These are phyloP conservation scores for Aphelocoma californica DNA, from an alignment of 2,797 vertebrate genomes.

Conservation along the genomic window DNA sequence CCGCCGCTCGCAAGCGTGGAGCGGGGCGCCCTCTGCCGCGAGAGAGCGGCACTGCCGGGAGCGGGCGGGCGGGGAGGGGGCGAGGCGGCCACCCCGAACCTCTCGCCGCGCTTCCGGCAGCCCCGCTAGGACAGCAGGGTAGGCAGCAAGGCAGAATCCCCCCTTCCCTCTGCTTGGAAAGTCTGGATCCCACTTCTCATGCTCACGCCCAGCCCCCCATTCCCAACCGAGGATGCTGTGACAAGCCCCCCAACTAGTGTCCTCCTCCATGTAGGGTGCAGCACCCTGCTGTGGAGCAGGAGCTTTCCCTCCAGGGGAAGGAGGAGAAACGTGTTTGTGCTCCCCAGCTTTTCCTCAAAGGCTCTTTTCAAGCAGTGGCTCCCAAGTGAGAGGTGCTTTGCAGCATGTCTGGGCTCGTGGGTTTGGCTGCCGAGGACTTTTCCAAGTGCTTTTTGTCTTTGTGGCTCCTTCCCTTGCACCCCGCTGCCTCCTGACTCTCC, in stretches of 20 bases:
- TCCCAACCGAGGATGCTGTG: neutral
- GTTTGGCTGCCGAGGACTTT: slow-evolving; percentile 32
- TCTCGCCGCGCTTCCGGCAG: neutral
- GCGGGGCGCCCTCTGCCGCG: slow-evolving; percentile 33
- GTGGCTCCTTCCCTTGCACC: neutral
- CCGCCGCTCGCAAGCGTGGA: neutral
- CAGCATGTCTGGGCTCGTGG: slow-evolving; percentile 9
- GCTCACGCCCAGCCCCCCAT: accelerated
- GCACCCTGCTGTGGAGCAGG: neutral
- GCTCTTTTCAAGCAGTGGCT: slow-evolving; percentile 8
- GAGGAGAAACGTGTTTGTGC: slow-evolving; percentile 28
- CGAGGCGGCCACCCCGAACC: neutral
- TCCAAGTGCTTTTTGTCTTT: neutral
- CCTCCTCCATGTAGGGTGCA: neutral
- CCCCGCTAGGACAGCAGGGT: neutral
- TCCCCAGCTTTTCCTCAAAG: slow-evolving; percentile 45
- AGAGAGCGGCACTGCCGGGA: neutral
- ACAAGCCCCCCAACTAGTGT: neutral
- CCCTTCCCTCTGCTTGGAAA: neutral
- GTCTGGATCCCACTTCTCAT: neutral
- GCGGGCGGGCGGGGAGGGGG: neutral
- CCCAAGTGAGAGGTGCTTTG: neutral
- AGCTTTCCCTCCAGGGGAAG: slow-evolving; percentile 11
- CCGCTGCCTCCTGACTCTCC: neutral
- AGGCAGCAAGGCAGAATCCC: neutral